Evolutionary conservation across 2,888 invertebrate genomes (phyloP), one percentile per base, ranked within the genome.

Genomic region (Psococerastis gibbosa): DNA sequence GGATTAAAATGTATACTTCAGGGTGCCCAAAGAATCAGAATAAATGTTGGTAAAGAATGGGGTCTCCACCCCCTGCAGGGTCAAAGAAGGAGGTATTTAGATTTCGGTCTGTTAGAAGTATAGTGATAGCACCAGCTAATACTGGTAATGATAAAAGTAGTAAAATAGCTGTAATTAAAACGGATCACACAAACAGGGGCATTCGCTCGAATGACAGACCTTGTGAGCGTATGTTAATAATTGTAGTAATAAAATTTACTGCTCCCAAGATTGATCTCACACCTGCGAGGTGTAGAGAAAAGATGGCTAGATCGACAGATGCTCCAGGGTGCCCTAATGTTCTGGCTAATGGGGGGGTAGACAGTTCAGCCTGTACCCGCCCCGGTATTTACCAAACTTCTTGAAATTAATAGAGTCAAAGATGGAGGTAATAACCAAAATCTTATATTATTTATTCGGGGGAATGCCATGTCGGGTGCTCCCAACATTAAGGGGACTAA

Each of bases 1-100:
- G 56, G 75, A 83, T 82, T 67, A 83, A 63, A 78, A 83, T 81
- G 64, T 84, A 85, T 49, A 84, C 81, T 73, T 84, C 82, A 8
- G 82, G 83, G 45, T 84, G 83, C 0, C 82, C 83, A 71, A 84
- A 85, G 66, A 84, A 84, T 74, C 82, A 84, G 65, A 85, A 82
- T 69, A 83, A 64, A 60, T 84, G 81, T 71, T 83, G 80, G 44
- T 78, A 83, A 52, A 84, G 52, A 63, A 84, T 73, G 2, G 81
- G 82, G 45, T 84, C 82, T 43, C 82, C 84, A 22, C 82, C 83
- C 47, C 79, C 81, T 0, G 71, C 68, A 0, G 80, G 80, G 27
- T 83, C 79, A 70, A 83, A 84, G 61, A 84, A 84, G 1, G 77
- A 73, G 1, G 80, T 80, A 67, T 80, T 80, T 60, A 82, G 59